Evolutionary conservation across 2,113 vertebrate species (phyloP), one percentile per base, ranked within the genome.

Genomic region (Microcebus ravelobensis): DNA sequence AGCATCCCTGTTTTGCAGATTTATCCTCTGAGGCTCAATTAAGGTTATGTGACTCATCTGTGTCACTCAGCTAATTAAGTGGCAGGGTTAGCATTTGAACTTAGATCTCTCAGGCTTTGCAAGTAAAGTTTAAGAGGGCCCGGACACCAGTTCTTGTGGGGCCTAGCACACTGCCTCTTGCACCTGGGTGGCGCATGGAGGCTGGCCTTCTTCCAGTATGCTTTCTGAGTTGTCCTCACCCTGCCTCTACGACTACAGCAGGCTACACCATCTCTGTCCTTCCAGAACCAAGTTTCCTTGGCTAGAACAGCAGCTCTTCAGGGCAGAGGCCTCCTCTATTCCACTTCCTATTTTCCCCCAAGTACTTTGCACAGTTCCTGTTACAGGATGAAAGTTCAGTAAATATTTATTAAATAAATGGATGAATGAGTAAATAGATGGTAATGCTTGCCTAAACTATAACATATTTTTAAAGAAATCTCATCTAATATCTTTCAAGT

Each of bases 381-480:
- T 25, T 52, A 70, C 17, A 70, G 63, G 87, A 31, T 45, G 87
- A 65, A 14, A 50, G 25, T 79, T 83, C 50, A 92, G 45, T 68
- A 86, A 96, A 90, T 90, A 90, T 90, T 94, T 91, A 87, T 31
- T 83, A 74, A 87, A 20, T 85, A 91, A 89, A 95, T 39, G 15
- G 67, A 74, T 81, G 48, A 74, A 31, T 61, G 59, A 95, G 63
- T 87, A 92, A 95, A 70, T 45, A 93, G 39, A 89, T 21, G 67
- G 42, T 48, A 95, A 87, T 20, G 1, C 42, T 90, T 80, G 48
- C 63, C 48, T 96, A 93, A 91, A 77, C 86, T 79, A 74, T 45
- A 92, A 55, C 65, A 31, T 76, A 68, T 87, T 90, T 97, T 86
- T 57, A 71, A 68, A 94, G 79, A 95, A 95, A 94, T 85, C 29